These are phyloP conservation scores for Myzus persicae DNA, from an alignment of 1,140 invertebrate genomes.

Conservation along the genomic window DNA sequence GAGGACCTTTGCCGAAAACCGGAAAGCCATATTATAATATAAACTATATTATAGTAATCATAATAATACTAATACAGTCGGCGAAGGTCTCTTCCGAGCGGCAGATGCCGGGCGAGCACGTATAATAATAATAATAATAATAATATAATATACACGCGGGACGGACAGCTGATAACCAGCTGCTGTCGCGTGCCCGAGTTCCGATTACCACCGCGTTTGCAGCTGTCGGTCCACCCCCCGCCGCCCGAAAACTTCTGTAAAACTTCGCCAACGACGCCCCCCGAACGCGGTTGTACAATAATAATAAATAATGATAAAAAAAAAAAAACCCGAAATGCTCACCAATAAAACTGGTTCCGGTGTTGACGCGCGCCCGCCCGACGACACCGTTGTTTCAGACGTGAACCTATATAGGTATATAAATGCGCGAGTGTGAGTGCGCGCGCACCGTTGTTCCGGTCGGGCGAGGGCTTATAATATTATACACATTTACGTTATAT, in stretches of 20 bases:
- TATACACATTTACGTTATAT: not conserved
- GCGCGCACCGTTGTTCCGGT: not conserved
- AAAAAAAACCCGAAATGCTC: not conserved
- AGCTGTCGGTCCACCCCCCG: constrained; percentile 3
- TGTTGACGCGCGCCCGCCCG: not conserved
- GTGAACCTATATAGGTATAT: not conserved
- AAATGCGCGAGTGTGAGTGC: not conserved
- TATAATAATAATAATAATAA: constrained; percentile 27
- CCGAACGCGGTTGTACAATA: not conserved
- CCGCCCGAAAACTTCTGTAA: not conserved
- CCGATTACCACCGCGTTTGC: constrained; percentile 53
- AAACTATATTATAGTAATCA: too few species aligned
- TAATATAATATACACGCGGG: constrained; percentile 16
- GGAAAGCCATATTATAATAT: not conserved
- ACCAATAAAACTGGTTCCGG: constrained; percentile 50
- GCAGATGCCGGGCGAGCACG: constrained; percentile 41
- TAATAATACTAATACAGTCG: not conserved
- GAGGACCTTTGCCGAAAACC: constrained; percentile 29
- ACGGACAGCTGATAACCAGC: constrained; percentile 57
- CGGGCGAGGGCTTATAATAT: not conserved
- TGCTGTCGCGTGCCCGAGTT: constrained; percentile 54
- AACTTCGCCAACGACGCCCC: not conserved
- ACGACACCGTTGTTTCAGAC: constrained; percentile 1
- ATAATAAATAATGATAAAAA: constrained; percentile 15
- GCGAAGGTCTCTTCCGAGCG: not conserved